Evolutionary conservation across 2,113 vertebrate species (phyloP), one percentile per base, ranked within the genome.

Genomic region (Cyrtonyx montezumae): DNA sequence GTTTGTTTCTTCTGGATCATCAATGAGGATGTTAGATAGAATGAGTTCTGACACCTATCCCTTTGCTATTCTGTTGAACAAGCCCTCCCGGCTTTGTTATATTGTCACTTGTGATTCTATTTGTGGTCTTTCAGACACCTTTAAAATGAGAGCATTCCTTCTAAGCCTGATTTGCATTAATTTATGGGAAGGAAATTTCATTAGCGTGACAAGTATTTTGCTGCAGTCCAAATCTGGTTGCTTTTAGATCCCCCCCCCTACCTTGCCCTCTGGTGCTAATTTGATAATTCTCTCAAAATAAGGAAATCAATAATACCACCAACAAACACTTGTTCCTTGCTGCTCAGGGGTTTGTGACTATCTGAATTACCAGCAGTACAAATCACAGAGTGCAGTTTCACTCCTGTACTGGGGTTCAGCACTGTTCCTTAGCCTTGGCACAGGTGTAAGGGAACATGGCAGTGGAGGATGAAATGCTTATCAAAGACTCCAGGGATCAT

Each of bases 11-110:
- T 74, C 78, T 87, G 66, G 76, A 49, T 70, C 42, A 51, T 70
- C 78, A 91, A 81, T 61, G 48, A 88, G 58, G 13, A 26, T 71
- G 23, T 75, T 71, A 84, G 91, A 79, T 11, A 87, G 58, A 93
- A 67, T 1, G 20, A 67, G 32, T 28, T 43, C 74, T 71, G 51
- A 75, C 34, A 43, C 56, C 21, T 23, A 18, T 40, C 32, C 43
- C 28, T 59, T 48, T 80, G 25, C 63, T 53, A 7, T 42, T 0
- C 0, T 34, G 17, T 32, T 34, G 40, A 11, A 79, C 13, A 71
- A 68, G 32, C 26, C 36, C 48, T 81, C 22, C 19, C 15, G 21
- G 22, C 12, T 78, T 86, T 59, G 16, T 28, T 43, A 2, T 51
- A 40, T 56, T 56, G 58, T 66, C 56, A 71, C 30, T 49, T 34